Evolutionary conservation across 1,140 invertebrate genomes (phyloP).

Genomic region (Leptinotarsa texana): DNA sequence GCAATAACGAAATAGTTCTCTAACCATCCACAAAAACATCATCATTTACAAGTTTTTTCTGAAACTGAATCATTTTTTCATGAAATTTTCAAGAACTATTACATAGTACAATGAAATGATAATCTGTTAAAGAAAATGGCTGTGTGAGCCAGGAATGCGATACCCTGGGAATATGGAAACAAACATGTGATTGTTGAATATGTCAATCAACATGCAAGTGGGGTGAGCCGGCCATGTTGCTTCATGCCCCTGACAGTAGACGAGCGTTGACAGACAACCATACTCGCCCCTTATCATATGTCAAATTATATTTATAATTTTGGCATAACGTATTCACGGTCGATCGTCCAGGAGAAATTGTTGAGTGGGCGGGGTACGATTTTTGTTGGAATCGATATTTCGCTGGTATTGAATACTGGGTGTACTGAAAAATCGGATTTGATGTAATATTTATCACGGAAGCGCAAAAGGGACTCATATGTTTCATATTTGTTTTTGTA

Average conservation of each 20-base stretch:
- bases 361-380: too few relatives aligned
- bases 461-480: too few relatives aligned
- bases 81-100: neutral
- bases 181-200: constrained; percentile 51
- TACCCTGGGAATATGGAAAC: constrained; percentile 47
- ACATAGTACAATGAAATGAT: neutral
- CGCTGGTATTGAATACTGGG: neutral
- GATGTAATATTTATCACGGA: neutral
- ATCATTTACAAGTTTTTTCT: too few relatives aligned
- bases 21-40: too few relatives aligned
- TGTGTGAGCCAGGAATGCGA: constrained; percentile 39
- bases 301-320: constrained; percentile 34
- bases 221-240: constrained; percentile 50
- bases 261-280: constrained; percentile 47
- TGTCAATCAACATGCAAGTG: constrained; percentile 51
- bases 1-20: too few relatives aligned
- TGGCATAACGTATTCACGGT: constrained; percentile 1
- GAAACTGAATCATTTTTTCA: too few relatives aligned
- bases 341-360: too few relatives aligned
- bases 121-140: constrained; percentile 41
- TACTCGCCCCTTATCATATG: constrained; percentile 48
- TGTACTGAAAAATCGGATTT: neutral
- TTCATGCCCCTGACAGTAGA: constrained; percentile 47
- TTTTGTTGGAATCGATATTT: too few relatives aligned
- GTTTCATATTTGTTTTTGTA: too few relatives aligned